phyloP scores from a whole-genome alignment of 1,140 invertebrate genomes.

The Aphaenogaster rudis region DNA sequence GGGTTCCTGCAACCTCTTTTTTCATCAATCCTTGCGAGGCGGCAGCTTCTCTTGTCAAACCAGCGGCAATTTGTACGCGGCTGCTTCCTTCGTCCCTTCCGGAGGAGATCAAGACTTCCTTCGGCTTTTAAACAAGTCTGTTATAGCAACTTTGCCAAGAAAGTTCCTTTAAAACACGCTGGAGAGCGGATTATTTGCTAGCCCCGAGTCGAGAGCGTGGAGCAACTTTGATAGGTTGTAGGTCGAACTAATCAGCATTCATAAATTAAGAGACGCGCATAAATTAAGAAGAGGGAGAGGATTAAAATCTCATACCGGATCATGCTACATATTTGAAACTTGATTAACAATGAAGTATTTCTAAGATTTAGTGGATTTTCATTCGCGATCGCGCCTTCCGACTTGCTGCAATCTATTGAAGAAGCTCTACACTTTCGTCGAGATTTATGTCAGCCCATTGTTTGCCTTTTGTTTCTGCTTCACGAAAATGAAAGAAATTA shows the following conservation, averaged over 20 bases:
- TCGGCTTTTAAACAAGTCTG: constrained; percentile 37
- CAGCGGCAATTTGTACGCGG: constrained; percentile 30
- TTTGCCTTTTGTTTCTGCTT: not conserved
- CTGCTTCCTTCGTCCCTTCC: not conserved
- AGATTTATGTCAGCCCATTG: not conserved
- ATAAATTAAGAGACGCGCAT: constrained; percentile 6
- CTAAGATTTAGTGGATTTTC: not conserved
- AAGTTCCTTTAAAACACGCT: not conserved
- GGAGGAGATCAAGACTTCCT: not conserved
- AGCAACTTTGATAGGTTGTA: constrained; percentile 29
- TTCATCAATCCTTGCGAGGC: constrained; percentile 25
- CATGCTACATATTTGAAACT: not conserved
- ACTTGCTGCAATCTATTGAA: constrained; percentile 32
- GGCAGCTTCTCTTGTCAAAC: constrained; percentile 14
- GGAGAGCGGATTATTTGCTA: constrained; percentile 28
- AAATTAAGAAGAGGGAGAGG: not conserved
- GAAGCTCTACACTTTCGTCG: not conserved
- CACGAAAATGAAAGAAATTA: not conserved
- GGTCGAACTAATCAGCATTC: constrained; percentile 27
- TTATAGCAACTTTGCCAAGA: constrained; percentile 34
- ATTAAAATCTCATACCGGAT: not conserved
- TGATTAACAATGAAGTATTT: constrained; percentile 17
- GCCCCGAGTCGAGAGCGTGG: not conserved
- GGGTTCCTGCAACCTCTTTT: not conserved
- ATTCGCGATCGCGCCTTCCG: not conserved